Percentiles rank a stretch among this genome's conserved stretches.
These are phyloP conservation scores for Platypus cylindrus DNA, from an alignment of 2,888 invertebrate species.

Conservation along the genomic window DNA sequence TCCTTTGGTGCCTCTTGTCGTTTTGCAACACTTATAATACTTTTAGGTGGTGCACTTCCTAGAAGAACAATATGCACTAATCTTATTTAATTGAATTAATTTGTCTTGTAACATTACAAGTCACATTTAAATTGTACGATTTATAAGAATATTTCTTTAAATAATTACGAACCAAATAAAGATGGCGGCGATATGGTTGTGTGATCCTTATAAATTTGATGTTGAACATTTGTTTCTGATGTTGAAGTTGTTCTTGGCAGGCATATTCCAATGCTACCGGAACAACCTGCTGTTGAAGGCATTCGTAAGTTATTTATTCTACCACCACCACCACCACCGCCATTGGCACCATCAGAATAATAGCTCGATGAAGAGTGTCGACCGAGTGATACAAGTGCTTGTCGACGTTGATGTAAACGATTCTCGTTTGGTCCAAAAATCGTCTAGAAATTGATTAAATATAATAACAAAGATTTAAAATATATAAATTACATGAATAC, in stretches of 20 bases:
- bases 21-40: conserved; percentile 44
- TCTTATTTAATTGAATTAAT: too few relatives aligned
- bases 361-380: conserved; percentile 53
- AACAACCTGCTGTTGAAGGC: conserved; percentile 13
- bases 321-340: too few relatives aligned
- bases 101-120: too few relatives aligned
- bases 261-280: too few relatives aligned
- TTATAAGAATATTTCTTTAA: too few relatives aligned
- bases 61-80: too few relatives aligned
- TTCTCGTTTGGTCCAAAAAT: conserved; percentile 45
- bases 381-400: conserved; percentile 64
- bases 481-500: conserved; percentile 8
- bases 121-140: too few relatives aligned
- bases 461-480: neutral
- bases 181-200: conserved; percentile 4
- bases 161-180: conserved; percentile 6
- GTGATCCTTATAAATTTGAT: conserved; percentile 8
- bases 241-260: too few relatives aligned
- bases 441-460: conserved; percentile 32
- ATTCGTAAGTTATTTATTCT: conserved; percentile 38
- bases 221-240: conserved; percentile 4
- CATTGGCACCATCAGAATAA: too few relatives aligned
- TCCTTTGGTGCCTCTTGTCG: conserved; percentile 47
- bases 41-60: conserved; percentile 31
- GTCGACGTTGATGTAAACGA: conserved; percentile 52